Conservation (phyloP, 2,113 vertebrate genomes). For the Grammomys dolichurus region DNA sequence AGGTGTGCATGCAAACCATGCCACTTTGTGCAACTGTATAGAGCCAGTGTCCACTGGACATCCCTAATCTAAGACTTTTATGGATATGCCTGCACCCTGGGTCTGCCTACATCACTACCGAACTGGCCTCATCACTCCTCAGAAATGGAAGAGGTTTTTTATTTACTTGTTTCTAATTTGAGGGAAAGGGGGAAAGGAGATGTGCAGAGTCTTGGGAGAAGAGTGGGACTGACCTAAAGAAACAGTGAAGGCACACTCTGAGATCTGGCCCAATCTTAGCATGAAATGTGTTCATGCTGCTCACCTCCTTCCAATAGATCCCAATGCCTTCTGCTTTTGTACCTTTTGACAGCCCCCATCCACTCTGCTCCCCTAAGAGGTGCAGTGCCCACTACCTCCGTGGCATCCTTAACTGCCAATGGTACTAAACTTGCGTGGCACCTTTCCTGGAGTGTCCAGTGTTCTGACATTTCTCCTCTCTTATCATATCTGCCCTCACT, state of each 20-base stretch:
- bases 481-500: background rate
- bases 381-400: no score
- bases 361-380: background rate
- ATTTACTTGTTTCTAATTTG: background rate
- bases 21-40: background rate
- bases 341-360: background rate
- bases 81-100: background rate
- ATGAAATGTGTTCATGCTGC: background rate
- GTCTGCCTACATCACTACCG: background rate
- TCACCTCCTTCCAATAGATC: background rate
- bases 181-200: background rate
- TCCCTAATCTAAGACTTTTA: background rate
- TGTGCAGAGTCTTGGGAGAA: rapidly evolving
- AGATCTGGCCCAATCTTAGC: background rate
- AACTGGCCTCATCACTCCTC: background rate
- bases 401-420: background rate
- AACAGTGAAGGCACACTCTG: background rate
- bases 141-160: background rate
- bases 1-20: background rate
- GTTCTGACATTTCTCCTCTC: background rate
- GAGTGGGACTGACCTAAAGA: background rate
- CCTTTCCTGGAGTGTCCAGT: background rate
- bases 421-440: background rate
- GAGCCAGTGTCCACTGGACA: background rate
- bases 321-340: background rate